These are phyloP conservation scores for Heliconius hewitsoni DNA, from an alignment of 1,140 invertebrate genomes.

Conservation along the genomic window DNA sequence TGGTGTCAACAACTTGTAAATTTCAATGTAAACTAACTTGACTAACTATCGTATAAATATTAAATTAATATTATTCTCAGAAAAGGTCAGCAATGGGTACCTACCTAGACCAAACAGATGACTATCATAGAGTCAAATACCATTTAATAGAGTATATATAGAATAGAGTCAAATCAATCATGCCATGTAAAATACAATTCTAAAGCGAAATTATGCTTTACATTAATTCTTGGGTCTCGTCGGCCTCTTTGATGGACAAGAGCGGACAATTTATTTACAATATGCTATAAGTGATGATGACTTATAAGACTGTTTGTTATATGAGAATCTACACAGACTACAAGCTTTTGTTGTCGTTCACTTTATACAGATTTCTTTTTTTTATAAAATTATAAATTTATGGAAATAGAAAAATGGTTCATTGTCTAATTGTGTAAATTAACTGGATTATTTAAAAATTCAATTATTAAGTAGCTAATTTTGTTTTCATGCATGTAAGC, in stretches of 20 bases:
- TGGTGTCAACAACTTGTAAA: constrained; percentile 8
- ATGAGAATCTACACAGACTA: not conserved
- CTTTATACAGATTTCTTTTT: no score
- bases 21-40: constrained; percentile 9
- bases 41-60: constrained; percentile 2
- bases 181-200: constrained; percentile 21
- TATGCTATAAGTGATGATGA: not conserved
- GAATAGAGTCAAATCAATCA: not conserved
- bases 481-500: no score
- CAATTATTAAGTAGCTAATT: no score
- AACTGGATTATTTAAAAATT: no score
- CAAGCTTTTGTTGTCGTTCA: not conserved
- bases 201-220: constrained; percentile 14
- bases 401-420: no score
- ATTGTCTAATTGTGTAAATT: no score
- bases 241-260: constrained; percentile 26
- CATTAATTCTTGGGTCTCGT: constrained; percentile 25
- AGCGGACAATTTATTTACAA: constrained; percentile 27
- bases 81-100: not conserved
- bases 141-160: not conserved
- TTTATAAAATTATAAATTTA: no score
- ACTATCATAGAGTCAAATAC: not conserved
- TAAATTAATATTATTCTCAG: constrained; percentile 4
- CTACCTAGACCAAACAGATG: not conserved
- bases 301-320: not conserved